These are phyloP conservation scores for Enhydra lutris DNA, from an alignment of 2,113 vertebrate species.

Conservation along the genomic window DNA sequence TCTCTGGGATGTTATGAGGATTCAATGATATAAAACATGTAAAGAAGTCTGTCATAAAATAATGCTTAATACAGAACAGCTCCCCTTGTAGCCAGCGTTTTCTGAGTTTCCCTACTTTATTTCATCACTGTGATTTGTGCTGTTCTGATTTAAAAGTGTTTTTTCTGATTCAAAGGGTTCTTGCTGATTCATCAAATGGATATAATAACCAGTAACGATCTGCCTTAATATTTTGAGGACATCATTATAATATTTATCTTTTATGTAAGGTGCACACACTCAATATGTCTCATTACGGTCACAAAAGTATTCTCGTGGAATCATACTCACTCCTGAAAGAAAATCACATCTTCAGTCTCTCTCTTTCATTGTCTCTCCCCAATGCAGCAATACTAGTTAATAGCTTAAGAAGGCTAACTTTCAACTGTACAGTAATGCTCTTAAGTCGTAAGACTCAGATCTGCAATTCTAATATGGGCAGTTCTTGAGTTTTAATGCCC, in stretches of 20 bases:
- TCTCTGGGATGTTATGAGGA: neutral
- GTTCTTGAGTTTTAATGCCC: neutral
- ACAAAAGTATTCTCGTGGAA: neutral
- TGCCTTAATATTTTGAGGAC: conserved; percentile 24
- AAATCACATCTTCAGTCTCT: neutral
- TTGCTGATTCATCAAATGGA: neutral
- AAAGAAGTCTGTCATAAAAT: neutral
- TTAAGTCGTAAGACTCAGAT: neutral
- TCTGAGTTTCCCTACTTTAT: neutral
- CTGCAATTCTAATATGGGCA: neutral
- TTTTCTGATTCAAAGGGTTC: neutral
- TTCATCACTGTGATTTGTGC: neutral
- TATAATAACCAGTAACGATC: conserved; percentile 27
- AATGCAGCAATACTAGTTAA: neutral
- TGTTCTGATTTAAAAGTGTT: conserved; percentile 33
- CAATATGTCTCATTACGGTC: neutral
- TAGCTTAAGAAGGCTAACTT: neutral
- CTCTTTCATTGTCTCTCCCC: neutral
- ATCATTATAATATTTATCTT: conserved; percentile 42
- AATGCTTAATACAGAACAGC: neutral
- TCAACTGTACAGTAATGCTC: neutral
- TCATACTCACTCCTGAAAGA: neutral
- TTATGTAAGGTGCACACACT: conserved; percentile 4
- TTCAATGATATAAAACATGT: neutral
- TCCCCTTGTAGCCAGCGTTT: neutral